Evolutionary conservation across 53 echinoderm and acorn worm genomes (phyloP), one percentile per base, ranked within the genome.

Genomic region (Arbacia lixula): DNA sequence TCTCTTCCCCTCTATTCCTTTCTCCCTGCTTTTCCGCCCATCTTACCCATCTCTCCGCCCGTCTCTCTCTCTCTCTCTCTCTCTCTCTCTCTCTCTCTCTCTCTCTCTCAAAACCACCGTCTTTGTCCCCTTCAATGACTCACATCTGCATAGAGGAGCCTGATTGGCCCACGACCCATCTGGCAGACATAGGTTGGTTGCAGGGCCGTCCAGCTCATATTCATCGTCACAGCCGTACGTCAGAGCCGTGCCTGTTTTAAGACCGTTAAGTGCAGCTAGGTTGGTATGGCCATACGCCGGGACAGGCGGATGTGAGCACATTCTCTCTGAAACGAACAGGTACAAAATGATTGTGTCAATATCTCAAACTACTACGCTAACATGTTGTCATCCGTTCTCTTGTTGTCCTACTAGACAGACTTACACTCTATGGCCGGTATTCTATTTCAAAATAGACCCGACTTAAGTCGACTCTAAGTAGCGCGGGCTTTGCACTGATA

Each of bases 131-230:
- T n/a, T n/a, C n/a, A n/a, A n/a, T n/a, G 24, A 43, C 74, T 42
- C 52, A 74, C 74, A 32, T 50, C 3, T 6, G 52, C 74, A 74
- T 6, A 34, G 50, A 28, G 74, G 74, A 4, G 53, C 53, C n/a
- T 19, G 27, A 19, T 53, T 53, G 6, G 0, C 32, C 74, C 74
- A 74, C 4, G 74, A 51, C 8, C 53, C 53, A 16, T 74, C 35
- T 12, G 1, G 29, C 12, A 4, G 25, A 33, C 74, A 74, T 29
- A 34, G 29, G 21, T 74, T 74, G 6, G 20, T 4, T 26, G n/a
- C 53, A 10, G 17, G 28, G 2, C 74, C 74, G 1, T 2, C 33
- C 1, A 29, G 32, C n/a, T 31, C 33, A 34, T 74, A 74, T 11
- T 53, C 74, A 1, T 33, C 36, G 30, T n/a, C 30, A 27, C 74